A percentile compares a stretch with the other conserved stretches of the same genome.
These are phyloP conservation scores for Scolanthus callimorphus DNA, from an alignment of 92 coral and sea anemone species.

Conservation along the genomic window DNA sequence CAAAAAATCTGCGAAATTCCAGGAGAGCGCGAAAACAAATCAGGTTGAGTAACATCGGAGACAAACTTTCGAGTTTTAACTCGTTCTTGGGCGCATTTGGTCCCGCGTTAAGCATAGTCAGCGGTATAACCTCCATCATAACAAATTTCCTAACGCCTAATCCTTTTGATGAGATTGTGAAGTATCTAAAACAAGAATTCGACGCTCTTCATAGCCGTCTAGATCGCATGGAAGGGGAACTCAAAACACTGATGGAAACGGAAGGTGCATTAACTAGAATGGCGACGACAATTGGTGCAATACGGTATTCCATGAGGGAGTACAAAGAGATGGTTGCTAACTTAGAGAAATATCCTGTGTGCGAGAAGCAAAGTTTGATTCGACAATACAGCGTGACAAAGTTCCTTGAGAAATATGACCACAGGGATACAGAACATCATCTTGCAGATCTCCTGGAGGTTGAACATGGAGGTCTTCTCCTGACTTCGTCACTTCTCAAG, in stretches of 20 bases:
- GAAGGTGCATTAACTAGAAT: not conserved
- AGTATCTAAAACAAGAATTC: not conserved
- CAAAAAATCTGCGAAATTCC: not conserved
- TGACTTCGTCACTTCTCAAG: not conserved
- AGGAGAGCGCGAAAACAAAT: not conserved
- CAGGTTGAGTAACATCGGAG: not conserved
- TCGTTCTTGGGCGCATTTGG: not conserved
- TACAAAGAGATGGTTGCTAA: not conserved
- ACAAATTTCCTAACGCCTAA: not conserved
- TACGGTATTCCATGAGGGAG: not conserved
- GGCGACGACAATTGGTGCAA: not conserved
- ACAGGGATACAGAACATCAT: not conserved
- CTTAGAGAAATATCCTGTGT: not conserved
- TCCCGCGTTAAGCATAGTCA: not conserved
- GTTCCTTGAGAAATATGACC: not conserved
- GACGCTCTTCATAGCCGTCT: not conserved
- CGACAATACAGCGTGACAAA: not conserved
- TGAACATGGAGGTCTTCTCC: not conserved
- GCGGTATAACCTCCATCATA: not conserved
- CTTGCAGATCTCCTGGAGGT: not conserved
- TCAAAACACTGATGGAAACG: not conserved
- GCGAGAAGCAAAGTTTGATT: not conserved
- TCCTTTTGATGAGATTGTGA: not conserved
- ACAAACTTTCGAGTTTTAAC: not conserved
- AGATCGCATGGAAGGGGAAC: not conserved